Percentiles rank a stretch among this genome's conserved stretches.
Evolutionary conservation across 2,113 vertebrate genomes (phyloP).

Genomic region (Apus apus): DNA sequence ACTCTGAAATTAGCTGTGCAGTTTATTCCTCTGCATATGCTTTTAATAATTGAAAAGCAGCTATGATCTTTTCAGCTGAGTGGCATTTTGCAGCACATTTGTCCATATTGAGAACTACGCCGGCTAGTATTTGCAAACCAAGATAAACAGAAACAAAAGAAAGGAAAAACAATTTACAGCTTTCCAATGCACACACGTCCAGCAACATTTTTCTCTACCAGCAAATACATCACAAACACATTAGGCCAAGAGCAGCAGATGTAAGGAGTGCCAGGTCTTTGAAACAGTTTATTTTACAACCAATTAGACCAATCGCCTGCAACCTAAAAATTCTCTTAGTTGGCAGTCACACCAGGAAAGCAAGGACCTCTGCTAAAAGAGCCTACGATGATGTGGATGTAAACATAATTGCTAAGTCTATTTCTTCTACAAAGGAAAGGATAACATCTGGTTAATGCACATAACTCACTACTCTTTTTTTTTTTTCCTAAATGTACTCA

Average conservation of each 20-base stretch:
- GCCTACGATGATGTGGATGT: neutral
- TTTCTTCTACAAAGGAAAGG: neutral
- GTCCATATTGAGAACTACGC: conserved; percentile 29
- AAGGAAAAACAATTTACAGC: conserved; percentile 54
- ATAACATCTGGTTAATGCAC: neutral
- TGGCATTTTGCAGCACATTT: conserved; percentile 54
- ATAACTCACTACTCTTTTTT: neutral
- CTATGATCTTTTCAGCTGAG: conserved; percentile 28
- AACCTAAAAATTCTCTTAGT: conserved; percentile 29
- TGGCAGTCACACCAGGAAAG: conserved; percentile 2
- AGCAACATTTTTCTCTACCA: conserved; percentile 52
- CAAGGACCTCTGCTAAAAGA: neutral
- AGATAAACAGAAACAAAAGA: conserved; percentile 66
- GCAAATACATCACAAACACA: conserved; percentile 46
- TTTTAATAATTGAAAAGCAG: conserved; percentile 57
- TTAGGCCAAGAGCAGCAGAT: conserved; percentile 5
- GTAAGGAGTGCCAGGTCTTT: conserved; percentile 54
- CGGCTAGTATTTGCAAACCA: conserved; percentile 63
- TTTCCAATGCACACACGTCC: neutral
- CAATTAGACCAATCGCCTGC: conserved; percentile 39
- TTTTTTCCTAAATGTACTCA: neutral
- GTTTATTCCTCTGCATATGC: conserved; percentile 15
- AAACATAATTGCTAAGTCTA: neutral
- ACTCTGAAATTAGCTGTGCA: neutral
- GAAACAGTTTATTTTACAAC: conserved; percentile 58